Conservation (phyloP, 2,113 vertebrate species). For the Pan troglodytes region NHGRI_mPanTro3-v2.1_pri NC_072403.2:103048501-103049000, state of each 20-base stretch:
- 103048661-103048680: neutral
- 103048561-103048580: neutral
- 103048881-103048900: neutral
- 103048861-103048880: neutral
- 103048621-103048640: conserved; percentile 17
- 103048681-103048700: neutral
- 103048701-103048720: neutral
- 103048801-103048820: neutral
- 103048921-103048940: neutral
- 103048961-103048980: neutral
- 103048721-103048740: conserved; percentile 29
- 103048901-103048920: neutral
- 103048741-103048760: neutral
- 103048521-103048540: neutral
- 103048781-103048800: neutral
- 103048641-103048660: neutral
- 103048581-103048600: conserved; percentile 31
- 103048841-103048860: neutral
- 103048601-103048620: neutral
- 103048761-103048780: neutral
- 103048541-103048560: neutral
- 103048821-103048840: neutral
- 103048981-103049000: neutral
- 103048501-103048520: neutral
- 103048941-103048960: neutral